Base-by-base conservation (phyloP, 1,140 invertebrate species). In the Trichonephila clavata region DNA sequence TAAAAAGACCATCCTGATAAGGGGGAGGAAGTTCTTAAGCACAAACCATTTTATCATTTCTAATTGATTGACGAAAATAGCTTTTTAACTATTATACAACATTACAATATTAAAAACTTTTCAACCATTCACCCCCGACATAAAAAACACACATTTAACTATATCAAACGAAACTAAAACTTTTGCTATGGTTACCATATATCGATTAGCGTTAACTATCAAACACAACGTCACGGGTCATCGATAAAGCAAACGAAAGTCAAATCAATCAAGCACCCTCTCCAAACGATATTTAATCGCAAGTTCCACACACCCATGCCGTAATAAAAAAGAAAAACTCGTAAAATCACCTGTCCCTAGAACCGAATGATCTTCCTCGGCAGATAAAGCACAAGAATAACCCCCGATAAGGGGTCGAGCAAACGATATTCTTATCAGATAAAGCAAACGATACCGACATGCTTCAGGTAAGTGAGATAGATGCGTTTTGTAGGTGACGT, bases 401-500 rank as follows among this genome's bases (percentile, higher is more conserved):
- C 63, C 24, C 21, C 21, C 20, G 63, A 65, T 65, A 65, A 65
- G 63, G 8, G 21, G n/a, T n/a, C 63, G n/a, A n/a, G 8, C 21
- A 68, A 24, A 24, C 63, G 21, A 10, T 27, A 68, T 68, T 68
- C 63, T 68, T 68, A 68, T 68, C 63, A 68, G 63, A 68, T 68
- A 68, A 68, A 68, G 63, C 63, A 68, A 27, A 68, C 21, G 63
- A 68, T 68, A 68, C 63, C 63, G n/a, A 68, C 63, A 20, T 68
- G 14, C 8, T 21, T 21, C 63, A 68, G 63, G 63, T 68, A 68
- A 68, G n/a, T 68, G 63, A 68, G 63, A 68, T 68, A 68, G 63
- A 68, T 68, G 63, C n/a, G 63, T 50, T 50, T 50, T 6, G 43
- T 50, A 50, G 43, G 43, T 50, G 43, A 50, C 43, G 43, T 50